Base-by-base conservation (phyloP, 2,797 vertebrate species). In the Limnodromus scolopaceus region DNA sequence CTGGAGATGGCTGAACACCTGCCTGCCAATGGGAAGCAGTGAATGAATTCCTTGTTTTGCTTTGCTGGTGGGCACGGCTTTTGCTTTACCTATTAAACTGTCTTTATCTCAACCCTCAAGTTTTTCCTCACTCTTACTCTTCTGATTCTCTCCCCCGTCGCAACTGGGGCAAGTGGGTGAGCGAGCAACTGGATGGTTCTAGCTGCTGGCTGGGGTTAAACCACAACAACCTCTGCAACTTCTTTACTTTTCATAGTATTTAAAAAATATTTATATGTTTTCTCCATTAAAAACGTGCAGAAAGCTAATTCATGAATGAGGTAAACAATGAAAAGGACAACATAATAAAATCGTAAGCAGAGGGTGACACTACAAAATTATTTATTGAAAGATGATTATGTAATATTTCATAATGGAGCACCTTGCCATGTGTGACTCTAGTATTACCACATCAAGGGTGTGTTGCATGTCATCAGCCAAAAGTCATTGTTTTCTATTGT, bases 341-440 rank as follows among this genome's bases (percentile, higher is more conserved):
- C 51, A 85, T 39, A 45, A 74, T 17, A 41, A 84, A 83, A 70
- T 77, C 43, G 48, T 58, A 86, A 93, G 61, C 61, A 78, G 61
- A 71, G 71, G 81, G 78, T 3, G 7, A 82, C 65, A 49, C 48
- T 48, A 71, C 70, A 70, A 89, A 92, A 83, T 72, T 74, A 87
- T 71, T 64, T 77, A 22, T 79, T 70, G 75, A 65, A 77, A 87
- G 43, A 64, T 32, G 51, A 51, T 89, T 89, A 61, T 82, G 71
- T 61, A 86, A 83, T 70, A 71, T 93, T 87, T 97, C 86, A 82
- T 94, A 93, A 95, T 81, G 70, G 76, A 95, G 82, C 88, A 93
- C 72, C 68, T 87, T 87, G 86, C 93, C 94, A 96, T 95, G 55
- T 81, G 82, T 94, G 92, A 95, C 84, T 83, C 66, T 49, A 84